Evolutionary conservation across 2,888 invertebrate species (phyloP).

Genomic region (Agriopis leucophaearia): DNA sequence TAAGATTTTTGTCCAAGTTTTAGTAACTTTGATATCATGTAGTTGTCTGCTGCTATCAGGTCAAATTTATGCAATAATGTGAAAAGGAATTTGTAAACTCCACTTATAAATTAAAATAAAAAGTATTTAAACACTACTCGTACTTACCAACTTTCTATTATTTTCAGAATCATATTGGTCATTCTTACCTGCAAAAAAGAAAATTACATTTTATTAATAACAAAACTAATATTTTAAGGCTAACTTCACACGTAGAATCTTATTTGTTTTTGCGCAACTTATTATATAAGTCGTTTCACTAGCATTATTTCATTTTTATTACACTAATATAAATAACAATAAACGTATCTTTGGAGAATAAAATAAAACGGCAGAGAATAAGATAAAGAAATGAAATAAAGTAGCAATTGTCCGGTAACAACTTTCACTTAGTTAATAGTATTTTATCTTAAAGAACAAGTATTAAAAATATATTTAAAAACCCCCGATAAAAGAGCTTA

Average conservation of each 20-base stretch:
- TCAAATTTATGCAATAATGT: no score
- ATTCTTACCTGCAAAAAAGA: slow-evolving; percentile 33
- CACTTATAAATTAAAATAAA: background rate
- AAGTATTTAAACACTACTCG: background rate
- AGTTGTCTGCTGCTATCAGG: no score
- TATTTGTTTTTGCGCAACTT: background rate
- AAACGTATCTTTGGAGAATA: slow-evolving; percentile 1
- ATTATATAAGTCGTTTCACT: background rate
- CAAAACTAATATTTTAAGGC: background rate
- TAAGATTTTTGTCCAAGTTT: no score
- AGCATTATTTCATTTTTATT: slow-evolving; percentile 3
- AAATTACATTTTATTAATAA: background rate
- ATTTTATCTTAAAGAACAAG: no score
- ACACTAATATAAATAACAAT: background rate
- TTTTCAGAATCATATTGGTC: background rate
- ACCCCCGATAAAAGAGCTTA: no score
- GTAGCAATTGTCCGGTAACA: no score
- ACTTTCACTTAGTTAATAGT: no score
- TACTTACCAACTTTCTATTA: background rate
- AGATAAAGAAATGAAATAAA: no score
- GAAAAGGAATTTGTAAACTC: no score
- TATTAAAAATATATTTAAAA: no score
- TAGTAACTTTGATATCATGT: no score
- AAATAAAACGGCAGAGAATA: no score
- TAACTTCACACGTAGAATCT: background rate